Percentiles rank a stretch among this genome's conserved stretches.
phyloP scores from a whole-genome alignment of 2,797 vertebrate species.

The Sarcophilus harrisii region DNA sequence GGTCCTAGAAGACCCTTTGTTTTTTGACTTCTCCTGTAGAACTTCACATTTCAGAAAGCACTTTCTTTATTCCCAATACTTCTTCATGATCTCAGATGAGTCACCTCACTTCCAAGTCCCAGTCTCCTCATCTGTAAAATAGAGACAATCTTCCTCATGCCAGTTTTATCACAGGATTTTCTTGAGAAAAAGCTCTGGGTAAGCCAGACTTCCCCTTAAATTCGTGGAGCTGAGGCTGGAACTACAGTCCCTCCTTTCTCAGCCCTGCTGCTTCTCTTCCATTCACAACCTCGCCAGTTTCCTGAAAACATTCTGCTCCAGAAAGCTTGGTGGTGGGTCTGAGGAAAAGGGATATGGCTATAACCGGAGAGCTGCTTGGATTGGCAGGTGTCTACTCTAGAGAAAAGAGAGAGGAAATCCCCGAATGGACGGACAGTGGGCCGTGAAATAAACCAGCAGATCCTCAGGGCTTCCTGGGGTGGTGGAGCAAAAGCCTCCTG shows the following conservation, averaged over 20 bases:
- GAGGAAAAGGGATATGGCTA: neutral
- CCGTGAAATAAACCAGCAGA: slow-evolving; percentile 43
- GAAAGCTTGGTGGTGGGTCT: neutral
- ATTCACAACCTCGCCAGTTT: neutral
- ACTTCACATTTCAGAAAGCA: neutral
- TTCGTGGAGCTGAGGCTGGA: neutral
- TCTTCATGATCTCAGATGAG: neutral
- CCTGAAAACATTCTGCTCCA: neutral
- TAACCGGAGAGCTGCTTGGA: neutral
- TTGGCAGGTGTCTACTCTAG: neutral
- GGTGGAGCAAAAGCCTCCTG: neutral
- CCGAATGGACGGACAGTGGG: neutral
- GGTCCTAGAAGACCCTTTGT: neutral
- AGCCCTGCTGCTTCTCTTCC: accelerated
- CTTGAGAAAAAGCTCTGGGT: neutral
- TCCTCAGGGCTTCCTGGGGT: slow-evolving; percentile 1
- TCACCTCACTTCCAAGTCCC: neutral
- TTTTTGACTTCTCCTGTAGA: neutral
- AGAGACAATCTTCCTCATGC: neutral
- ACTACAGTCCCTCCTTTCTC: too few relatives aligned
- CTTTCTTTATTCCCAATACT: neutral
- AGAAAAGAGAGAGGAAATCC: neutral
- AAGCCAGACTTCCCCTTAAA: neutral
- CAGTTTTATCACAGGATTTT: neutral
- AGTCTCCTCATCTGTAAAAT: neutral